Evolutionary conservation across 2,113 vertebrate genomes (phyloP).

Genomic region (Crotalus horridus): DNA sequence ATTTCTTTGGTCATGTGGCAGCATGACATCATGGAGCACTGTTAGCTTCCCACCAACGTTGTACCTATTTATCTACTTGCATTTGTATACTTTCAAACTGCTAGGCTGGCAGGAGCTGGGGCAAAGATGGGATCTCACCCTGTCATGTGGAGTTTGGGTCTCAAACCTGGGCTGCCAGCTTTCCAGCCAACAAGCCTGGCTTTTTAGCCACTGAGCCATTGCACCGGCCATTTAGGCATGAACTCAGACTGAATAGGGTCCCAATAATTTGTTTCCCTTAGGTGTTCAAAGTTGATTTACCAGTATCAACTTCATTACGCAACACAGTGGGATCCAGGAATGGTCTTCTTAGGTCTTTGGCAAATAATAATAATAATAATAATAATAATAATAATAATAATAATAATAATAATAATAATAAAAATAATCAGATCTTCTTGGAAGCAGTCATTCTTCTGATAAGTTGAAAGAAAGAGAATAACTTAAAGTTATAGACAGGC

Average conservation of each 20-base stretch:
- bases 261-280: background rate
- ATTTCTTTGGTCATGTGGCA: background rate
- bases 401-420: background rate
- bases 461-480: background rate
- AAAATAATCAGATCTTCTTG: background rate
- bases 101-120: background rate
- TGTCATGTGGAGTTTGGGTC: background rate
- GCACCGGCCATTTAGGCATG: background rate
- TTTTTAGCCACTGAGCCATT: background rate
- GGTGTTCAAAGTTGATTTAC: background rate
- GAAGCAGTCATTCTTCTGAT: background rate
- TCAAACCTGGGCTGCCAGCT: background rate
- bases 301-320: background rate
- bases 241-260: background rate
- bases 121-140: background rate
- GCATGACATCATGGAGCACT: background rate
- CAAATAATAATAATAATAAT: background rate
- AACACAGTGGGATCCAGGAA: background rate
- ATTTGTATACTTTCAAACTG: background rate
- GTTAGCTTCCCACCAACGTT: background rate
- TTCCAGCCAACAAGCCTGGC: background rate
- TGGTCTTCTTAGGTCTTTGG: background rate
- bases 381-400: background rate
- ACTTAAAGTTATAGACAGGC: background rate
- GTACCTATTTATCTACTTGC: background rate